A percentile compares a stretch with the other conserved stretches of the same genome.
phyloP scores from a whole-genome alignment of 1,140 invertebrate species.

The Drosophila parabipectinata region DNA sequence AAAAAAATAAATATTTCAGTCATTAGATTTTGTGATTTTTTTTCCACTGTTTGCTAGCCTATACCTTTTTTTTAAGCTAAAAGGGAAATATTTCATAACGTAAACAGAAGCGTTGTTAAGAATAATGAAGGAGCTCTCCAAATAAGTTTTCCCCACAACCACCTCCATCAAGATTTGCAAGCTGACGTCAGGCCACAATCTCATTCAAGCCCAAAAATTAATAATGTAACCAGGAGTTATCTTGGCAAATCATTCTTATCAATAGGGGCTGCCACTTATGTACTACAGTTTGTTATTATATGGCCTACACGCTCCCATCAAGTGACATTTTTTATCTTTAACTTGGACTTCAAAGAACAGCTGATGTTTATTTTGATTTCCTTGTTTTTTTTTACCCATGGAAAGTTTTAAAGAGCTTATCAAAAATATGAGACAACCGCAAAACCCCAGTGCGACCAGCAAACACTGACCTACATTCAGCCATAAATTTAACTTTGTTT shows the following conservation, averaged over 20 bases:
- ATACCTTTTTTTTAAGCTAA: neutral
- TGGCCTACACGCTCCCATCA: conserved; percentile 8
- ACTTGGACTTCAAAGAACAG: conserved; percentile 1
- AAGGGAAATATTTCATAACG: neutral
- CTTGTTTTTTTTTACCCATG: conserved; percentile 1
- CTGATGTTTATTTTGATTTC: conserved; percentile 31
- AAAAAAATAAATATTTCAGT: too few relatives aligned
- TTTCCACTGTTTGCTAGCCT: neutral
- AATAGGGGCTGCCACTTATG: conserved; percentile 7
- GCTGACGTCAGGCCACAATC: conserved; percentile 20
- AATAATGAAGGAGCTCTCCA: conserved; percentile 29
- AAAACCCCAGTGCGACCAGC: conserved; percentile 16
- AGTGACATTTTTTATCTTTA: conserved; percentile 30
- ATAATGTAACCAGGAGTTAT: conserved; percentile 34
- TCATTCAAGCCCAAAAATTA: neutral
- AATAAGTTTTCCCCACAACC: conserved; percentile 6
- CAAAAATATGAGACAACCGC: conserved; percentile 15
- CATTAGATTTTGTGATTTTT: neutral
- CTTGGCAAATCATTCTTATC: conserved; percentile 24
- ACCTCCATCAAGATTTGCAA: neutral
- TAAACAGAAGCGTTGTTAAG: conserved; percentile 25
- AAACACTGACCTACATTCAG: conserved; percentile 67
- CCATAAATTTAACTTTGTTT: conserved; percentile 40
- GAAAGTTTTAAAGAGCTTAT: conserved; percentile 47
- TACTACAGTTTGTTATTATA: conserved; percentile 32